Evolutionary conservation across 2,797 vertebrate genomes (phyloP), one percentile per base, ranked within the genome.

Genomic region (Sebastes variabilis): DNA sequence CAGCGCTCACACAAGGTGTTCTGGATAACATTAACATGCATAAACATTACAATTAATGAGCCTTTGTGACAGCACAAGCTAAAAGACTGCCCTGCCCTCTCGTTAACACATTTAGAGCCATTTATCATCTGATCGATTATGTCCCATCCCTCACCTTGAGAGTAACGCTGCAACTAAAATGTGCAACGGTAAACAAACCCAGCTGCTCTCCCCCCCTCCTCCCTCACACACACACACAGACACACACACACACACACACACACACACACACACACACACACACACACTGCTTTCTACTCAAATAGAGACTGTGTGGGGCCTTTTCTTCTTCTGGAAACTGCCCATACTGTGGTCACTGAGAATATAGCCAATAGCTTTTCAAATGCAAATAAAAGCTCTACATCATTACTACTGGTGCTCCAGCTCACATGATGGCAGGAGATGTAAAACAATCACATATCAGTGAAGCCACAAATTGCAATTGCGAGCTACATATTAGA

Each of bases 11-110:
- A 42, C 79, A 42, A 75, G 81, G 83, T 49, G 72, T 67, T 84
- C 93, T 92, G 91, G 90, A 85, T 88, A 91, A 92, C 89, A 89
- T 92, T 91, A 90, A 80, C 88, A 84, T 77, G 62, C 88, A 90
- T 92, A 94, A 95, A 95, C 90, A 92, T 83, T 79, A 69, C 79
- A 86, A 92, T 92, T 93, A 93, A 90, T 92, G 88, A 81, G 73
- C 66, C 85, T 86, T 66, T 82, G 68, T 73, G 76, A 81, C 86
- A 82, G 83, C 82, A 72, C 71, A 66, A 84, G 82, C 54, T 74
- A 80, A 92, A 88, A 38, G 36, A 38, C 36, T 38, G 36, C 36
- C 4, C 38, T 42, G 3, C 67, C 66, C 72, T n/a, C 69, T 42
- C 29, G 2, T 60, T 75, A 81, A 90, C 82, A 83, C 69, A 88